phyloP scores from a whole-genome alignment of 1,140 invertebrate genomes.

The Panagrolaimus sp. region DNA sequence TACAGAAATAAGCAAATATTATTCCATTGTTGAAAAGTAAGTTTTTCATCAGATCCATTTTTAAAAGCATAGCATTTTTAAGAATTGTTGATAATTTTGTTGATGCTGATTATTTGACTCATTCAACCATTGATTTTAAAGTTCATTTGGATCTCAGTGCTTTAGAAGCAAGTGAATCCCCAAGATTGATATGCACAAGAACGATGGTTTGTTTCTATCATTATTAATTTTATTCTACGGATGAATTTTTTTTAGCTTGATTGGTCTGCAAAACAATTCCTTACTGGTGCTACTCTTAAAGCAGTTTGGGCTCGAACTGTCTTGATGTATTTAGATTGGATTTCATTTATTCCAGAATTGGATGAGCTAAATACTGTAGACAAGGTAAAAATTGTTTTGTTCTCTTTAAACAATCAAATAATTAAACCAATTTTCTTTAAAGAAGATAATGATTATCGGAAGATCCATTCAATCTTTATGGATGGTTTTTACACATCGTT shows the following conservation, averaged over 20 bases:
- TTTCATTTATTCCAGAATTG: constrained; percentile 9
- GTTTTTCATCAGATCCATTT: no score
- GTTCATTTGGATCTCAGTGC: not conserved
- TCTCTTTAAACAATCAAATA: no score
- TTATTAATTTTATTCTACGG: no score
- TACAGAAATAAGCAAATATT: constrained; percentile 2
- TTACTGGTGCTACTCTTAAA: not conserved
- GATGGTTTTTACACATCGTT: constrained; percentile 1
- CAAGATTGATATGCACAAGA: not conserved
- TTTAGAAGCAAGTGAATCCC: not conserved
- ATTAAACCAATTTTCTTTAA: not conserved
- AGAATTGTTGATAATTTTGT: constrained; percentile 9
- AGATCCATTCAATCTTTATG: constrained; percentile 4
- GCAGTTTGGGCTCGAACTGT: not conserved
- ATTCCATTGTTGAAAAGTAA: constrained; percentile 6
- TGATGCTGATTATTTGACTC: not conserved
- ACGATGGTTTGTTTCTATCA: constrained; percentile 9
- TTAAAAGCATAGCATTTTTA: not conserved
- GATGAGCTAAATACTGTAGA: not conserved
- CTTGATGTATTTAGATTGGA: not conserved
- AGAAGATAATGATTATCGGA: not conserved
- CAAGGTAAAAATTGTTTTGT: no score
- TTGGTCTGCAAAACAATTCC: not conserved
- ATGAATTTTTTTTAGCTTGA: not conserved
- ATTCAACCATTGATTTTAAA: not conserved